These are phyloP conservation scores for Ciconia nigra DNA, from an alignment of 2,797 vertebrate species.

Conservation along the genomic window DNA sequence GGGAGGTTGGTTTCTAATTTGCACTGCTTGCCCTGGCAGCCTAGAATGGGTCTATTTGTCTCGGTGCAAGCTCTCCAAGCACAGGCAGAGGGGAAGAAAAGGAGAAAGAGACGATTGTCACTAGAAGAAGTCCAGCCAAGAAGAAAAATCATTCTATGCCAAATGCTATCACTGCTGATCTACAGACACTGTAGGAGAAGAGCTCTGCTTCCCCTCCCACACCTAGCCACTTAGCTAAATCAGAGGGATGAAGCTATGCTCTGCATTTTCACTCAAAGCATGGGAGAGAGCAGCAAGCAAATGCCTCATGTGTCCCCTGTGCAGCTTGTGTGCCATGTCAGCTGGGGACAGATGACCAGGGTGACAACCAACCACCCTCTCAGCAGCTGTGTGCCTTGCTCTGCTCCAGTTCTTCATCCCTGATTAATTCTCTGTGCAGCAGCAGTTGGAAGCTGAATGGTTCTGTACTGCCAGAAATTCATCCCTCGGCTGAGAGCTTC, in stretches of 20 bases:
- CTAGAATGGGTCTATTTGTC: not conserved
- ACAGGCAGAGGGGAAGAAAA: not conserved
- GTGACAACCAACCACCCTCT: not conserved
- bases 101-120: not conserved
- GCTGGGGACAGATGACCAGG: not conserved
- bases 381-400: not conserved
- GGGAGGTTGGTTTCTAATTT: not conserved
- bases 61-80: not conserved
- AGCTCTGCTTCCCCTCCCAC: not conserved
- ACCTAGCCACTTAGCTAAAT: not conserved
- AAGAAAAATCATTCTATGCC: not conserved
- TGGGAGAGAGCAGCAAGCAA: not conserved
- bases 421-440: not conserved
- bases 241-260: not conserved
- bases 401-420: constrained; percentile 1
- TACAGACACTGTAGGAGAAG: not conserved
- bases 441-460: constrained; percentile 20
- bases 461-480: not conserved
- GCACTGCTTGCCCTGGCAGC: not conserved
- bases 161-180: not conserved
- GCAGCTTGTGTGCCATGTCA: not conserved
- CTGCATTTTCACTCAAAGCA: not conserved
- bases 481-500: not conserved
- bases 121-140: not conserved
- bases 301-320: not conserved